Conservation (phyloP, 2,797 vertebrate genomes). For the Chloroceryle inda region DNA sequence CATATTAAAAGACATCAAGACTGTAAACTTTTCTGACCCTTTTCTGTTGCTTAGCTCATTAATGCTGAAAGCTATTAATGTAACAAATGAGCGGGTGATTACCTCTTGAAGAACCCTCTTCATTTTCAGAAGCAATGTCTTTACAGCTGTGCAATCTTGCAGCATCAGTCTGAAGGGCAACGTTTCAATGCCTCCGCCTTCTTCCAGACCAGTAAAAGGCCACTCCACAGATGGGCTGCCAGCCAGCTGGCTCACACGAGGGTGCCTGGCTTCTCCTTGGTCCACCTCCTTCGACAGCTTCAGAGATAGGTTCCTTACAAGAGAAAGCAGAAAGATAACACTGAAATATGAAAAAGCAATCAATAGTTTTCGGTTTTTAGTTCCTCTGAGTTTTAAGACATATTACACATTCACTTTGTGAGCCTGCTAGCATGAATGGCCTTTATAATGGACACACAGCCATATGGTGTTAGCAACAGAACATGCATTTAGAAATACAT, state of each 20-base stretch:
- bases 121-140: conserved; percentile 93
- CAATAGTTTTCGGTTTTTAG: not conserved
- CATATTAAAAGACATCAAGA: conserved; percentile 23
- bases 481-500: not conserved
- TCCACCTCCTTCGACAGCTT: conserved; percentile 86
- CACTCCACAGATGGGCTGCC: conserved; percentile 85
- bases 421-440: not conserved
- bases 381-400: not conserved
- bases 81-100: conserved; percentile 54
- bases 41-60: conserved; percentile 5
- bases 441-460: not conserved
- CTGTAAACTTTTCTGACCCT: conserved; percentile 14
- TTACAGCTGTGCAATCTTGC: conserved; percentile 96
- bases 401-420: not conserved
- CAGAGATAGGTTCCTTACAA: conserved; percentile 80
- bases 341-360: not conserved
- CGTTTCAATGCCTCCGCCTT: conserved; percentile 88
- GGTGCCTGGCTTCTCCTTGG: conserved; percentile 78
- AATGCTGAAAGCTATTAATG: not conserved
- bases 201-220: conserved; percentile 86
- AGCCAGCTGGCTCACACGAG: conserved; percentile 81
- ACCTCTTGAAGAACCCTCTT: conserved; percentile 97
- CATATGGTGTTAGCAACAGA: not conserved
- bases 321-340: conserved; percentile 27
- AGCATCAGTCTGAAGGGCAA: conserved; percentile 94